phyloP scores from a whole-genome alignment of 1,140 invertebrate species.

The Adelges cooleyi region DNA sequence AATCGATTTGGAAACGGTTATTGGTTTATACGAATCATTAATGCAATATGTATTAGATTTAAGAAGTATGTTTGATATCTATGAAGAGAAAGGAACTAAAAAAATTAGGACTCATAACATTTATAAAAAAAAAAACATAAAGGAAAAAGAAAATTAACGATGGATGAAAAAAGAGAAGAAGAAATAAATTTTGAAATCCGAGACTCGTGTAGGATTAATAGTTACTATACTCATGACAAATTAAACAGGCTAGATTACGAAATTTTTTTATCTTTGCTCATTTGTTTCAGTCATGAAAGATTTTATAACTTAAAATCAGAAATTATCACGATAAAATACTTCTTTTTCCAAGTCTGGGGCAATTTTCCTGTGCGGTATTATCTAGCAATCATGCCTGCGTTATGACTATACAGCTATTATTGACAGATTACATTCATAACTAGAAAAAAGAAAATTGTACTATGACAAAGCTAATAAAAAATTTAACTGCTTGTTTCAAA shows the following conservation, averaged over 20 bases:
- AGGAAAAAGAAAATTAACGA: not conserved
- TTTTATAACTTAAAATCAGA: too few relatives aligned
- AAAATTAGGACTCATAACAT: constrained; percentile 14
- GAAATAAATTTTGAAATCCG: not conserved
- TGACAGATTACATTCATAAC: not conserved
- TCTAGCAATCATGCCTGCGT: too few relatives aligned
- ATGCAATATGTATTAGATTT: constrained; percentile 21
- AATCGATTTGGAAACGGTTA: constrained; percentile 4
- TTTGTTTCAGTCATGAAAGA: too few relatives aligned
- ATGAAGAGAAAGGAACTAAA: constrained; percentile 18
- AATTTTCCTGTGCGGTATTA: too few relatives aligned
- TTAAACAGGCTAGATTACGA: too few relatives aligned
- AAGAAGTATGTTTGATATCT: constrained; percentile 12
- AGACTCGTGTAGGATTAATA: not conserved
- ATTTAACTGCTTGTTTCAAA: not conserved
- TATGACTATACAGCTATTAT: too few relatives aligned
- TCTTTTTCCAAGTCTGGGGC: too few relatives aligned
- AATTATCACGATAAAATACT: too few relatives aligned
- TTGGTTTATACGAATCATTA: constrained; percentile 24
- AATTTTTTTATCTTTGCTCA: too few relatives aligned
- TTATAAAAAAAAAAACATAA: not conserved
- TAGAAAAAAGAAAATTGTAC: not conserved
- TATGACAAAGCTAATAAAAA: not conserved
- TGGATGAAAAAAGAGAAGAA: not conserved
- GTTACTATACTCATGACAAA: too few relatives aligned